These are phyloP conservation scores for Papilio dardanus DNA, from an alignment of 1,140 invertebrate genomes.

Conservation along the genomic window DNA sequence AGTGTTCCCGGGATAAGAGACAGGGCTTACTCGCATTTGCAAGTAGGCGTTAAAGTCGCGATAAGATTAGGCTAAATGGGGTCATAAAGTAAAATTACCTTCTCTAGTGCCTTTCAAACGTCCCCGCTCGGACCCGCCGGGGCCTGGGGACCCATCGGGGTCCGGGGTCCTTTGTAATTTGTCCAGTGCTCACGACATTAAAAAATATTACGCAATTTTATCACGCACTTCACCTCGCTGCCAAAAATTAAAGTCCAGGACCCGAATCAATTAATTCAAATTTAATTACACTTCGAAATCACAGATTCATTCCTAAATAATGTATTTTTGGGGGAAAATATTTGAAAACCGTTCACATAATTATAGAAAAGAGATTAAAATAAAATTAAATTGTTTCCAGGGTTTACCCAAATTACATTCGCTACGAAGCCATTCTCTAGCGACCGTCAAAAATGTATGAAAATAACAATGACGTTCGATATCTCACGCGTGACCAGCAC, in stretches of 20 bases:
- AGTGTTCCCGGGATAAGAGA: not conserved
- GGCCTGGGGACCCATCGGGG: slow-evolving; percentile 25
- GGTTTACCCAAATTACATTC: no score
- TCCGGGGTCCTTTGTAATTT: slow-evolving; percentile 42
- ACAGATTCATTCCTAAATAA: not conserved
- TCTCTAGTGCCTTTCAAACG: slow-evolving; percentile 41
- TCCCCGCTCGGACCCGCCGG: slow-evolving; percentile 32
- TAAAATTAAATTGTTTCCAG: no score
- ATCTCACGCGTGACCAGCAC: no score
- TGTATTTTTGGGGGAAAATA: not conserved
- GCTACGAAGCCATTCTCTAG: no score
- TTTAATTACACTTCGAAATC: slow-evolving; percentile 27
- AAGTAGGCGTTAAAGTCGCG: slow-evolving; percentile 48
- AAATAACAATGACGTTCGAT: no score
- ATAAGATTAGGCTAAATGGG: slow-evolving; percentile 46
- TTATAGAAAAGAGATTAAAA: no score
- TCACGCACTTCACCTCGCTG: slow-evolving; percentile 26
- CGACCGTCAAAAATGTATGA: no score
- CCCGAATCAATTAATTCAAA: slow-evolving; percentile 22
- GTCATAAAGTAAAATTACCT: slow-evolving; percentile 55
- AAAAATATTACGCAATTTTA: slow-evolving; percentile 36
- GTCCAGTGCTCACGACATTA: slow-evolving; percentile 40
- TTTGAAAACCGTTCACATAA: no score
- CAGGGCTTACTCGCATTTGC: slow-evolving; percentile 28
- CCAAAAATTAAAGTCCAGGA: slow-evolving; percentile 9